Base-by-base conservation (phyloP, 2,113 vertebrate species). In the Oreocharis arfaki region DNA sequence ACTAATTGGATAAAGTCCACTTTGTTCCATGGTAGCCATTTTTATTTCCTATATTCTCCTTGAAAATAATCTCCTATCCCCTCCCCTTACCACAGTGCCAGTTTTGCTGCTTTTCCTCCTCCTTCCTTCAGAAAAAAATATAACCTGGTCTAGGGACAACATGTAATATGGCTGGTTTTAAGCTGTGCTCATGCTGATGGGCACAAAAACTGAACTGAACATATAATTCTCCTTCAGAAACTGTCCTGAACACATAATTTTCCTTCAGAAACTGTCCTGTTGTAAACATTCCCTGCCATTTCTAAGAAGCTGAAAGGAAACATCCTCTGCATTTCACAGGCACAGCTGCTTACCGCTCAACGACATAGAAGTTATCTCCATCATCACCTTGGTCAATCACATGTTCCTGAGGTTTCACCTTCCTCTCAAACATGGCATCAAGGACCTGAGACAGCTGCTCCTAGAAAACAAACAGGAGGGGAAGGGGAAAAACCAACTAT, bases 381-480 rank as follows among this genome's bases (percentile, higher is more conserved):
- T 99, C 99, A 76, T 99, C 98, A 90, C 99, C 99, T 98, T 99
- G 99, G 97, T 99, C 99, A 87, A 99, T 99, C 94, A 99, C 99
- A 47, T 99, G 99, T 35, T 99, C 99, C 85, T 98, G 98, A 84
- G 98, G 98, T 89, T 99, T 97, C 85, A 99, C 99, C 86, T 96
- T 97, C 70, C 97, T 98, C 97, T 99, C 99, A 98, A 99, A 99
- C 99, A 99, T 99, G 97, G 99, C 99, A 93, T 99, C 99, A 50
- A 99, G 98, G 90, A 99, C 99, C 98, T 99, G 94, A 97, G 99
- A 99, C 88, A 99, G 98, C 92, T 99, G 99, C 97, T 99, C 99
- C 99, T 99, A 84, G 13, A 94, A 85, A 70, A 16, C 22, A 22
- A 93, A 96, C 3, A 28, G 24, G 10, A n/a, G 4, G 1, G 1